Percentiles rank a stretch among this genome's conserved stretches.
Conservation (phyloP, 2,888 invertebrate species). For the Hymenopus coronatus region DNA sequence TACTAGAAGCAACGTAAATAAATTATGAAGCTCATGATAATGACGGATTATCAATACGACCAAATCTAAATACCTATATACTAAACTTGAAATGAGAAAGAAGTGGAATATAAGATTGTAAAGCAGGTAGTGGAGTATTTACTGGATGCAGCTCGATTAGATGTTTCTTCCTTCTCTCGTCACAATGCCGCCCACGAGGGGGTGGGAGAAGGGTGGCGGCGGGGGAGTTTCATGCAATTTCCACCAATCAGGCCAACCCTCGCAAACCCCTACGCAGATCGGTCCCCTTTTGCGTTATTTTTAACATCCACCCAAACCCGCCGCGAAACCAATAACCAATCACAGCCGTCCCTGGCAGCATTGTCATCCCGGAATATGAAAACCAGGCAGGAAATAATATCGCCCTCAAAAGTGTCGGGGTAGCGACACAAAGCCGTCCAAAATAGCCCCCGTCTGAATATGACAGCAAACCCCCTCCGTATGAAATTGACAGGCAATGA, state of each 20-base stretch:
- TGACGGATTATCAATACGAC: too few relatives aligned
- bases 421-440: background rate
- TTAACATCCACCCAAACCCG: slow-evolving; percentile 11
- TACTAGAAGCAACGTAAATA: too few relatives aligned
- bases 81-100: too few relatives aligned
- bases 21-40: too few relatives aligned
- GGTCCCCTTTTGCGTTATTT: slow-evolving; percentile 1
- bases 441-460: background rate
- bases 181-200: background rate
- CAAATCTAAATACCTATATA: too few relatives aligned
- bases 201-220: background rate
- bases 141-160: background rate
- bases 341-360: background rate
- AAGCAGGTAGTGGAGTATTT: background rate
- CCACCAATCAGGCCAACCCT: slow-evolving; percentile 6
- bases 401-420: background rate
- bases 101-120: background rate
- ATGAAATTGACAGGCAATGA: background rate
- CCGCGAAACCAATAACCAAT: slow-evolving; percentile 14
- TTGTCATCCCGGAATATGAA: background rate
- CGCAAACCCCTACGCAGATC: background rate
- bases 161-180: background rate
- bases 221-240: background rate
- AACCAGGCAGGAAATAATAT: background rate
- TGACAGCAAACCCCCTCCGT: background rate